phyloP scores from a whole-genome alignment of 2,113 vertebrate species.

The Cygnus atratus region DNA sequence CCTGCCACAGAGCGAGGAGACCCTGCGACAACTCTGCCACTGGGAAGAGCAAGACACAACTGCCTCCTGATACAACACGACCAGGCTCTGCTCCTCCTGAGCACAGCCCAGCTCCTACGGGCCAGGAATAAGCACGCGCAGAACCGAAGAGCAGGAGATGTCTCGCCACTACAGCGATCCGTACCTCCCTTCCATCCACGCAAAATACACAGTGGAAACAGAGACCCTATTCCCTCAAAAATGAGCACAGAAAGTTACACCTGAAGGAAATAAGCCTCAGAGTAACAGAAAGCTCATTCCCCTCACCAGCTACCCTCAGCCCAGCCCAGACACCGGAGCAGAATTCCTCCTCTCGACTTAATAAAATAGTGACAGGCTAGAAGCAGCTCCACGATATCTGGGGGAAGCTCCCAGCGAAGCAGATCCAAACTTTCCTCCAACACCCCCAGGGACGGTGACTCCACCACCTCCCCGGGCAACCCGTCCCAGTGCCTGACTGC shows the following conservation, averaged over 20 bases:
- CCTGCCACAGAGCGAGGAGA: not conserved
- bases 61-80: fast-evolving
- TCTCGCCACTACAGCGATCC: not conserved
- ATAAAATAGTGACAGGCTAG: not conserved
- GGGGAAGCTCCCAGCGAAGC: not conserved
- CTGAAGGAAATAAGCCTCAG: not conserved
- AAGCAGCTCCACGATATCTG: not conserved
- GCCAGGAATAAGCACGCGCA: not conserved
- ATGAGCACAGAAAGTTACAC: fast-evolving
- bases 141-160: not conserved
- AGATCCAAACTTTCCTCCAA: too few relatives aligned
- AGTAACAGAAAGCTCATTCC: not conserved
- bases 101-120: not conserved
- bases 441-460: too few relatives aligned
- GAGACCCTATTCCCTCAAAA: not conserved
- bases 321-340: not conserved
- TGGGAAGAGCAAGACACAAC: not conserved
- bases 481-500: too few relatives aligned
- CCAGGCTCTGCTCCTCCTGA: not conserved
- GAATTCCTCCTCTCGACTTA: not conserved
- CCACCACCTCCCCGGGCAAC: too few relatives aligned
- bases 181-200: not conserved
- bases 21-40: not conserved
- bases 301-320: not conserved
- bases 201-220: not conserved